phyloP scores from a whole-genome alignment of 1,140 invertebrate species.

The Calliopsis andreniformis region DNA sequence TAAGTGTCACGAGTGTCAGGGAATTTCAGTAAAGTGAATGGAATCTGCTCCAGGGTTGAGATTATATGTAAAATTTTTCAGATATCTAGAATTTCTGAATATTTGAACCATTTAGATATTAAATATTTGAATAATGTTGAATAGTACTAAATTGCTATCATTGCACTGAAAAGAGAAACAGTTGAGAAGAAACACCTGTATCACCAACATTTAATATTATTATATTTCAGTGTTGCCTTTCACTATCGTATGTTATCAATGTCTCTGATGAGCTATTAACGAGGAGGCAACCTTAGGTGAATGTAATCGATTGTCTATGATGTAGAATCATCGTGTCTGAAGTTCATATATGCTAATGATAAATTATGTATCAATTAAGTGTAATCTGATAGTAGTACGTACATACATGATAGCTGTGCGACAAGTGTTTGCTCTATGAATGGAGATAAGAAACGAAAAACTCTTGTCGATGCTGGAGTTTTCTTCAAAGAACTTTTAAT shows the following conservation, averaged over 20 bases:
- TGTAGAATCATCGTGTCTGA: not conserved
- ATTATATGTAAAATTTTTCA: too few species aligned
- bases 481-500: not conserved
- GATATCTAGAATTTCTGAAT: too few species aligned
- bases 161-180: not conserved
- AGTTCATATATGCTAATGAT: not conserved
- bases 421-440: not conserved
- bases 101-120: too few species aligned
- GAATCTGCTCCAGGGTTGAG: too few species aligned
- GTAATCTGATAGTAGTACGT: not conserved
- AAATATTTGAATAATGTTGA: too few species aligned
- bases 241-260: slow-evolving; percentile 7
- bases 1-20: not conserved
- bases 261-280: not conserved
- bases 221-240: not conserved
- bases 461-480: not conserved
- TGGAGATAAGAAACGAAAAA: slow-evolving; percentile 3
- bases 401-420: not conserved
- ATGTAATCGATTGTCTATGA: not conserved
- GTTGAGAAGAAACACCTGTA: not conserved
- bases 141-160: too few species aligned
- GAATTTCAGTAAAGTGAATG: not conserved
- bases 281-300: not conserved
- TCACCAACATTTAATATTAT: not conserved
- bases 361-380: not conserved